Evolutionary conservation across 2,113 vertebrate genomes (phyloP).

Genomic region (Steatornis caripensis): DNA sequence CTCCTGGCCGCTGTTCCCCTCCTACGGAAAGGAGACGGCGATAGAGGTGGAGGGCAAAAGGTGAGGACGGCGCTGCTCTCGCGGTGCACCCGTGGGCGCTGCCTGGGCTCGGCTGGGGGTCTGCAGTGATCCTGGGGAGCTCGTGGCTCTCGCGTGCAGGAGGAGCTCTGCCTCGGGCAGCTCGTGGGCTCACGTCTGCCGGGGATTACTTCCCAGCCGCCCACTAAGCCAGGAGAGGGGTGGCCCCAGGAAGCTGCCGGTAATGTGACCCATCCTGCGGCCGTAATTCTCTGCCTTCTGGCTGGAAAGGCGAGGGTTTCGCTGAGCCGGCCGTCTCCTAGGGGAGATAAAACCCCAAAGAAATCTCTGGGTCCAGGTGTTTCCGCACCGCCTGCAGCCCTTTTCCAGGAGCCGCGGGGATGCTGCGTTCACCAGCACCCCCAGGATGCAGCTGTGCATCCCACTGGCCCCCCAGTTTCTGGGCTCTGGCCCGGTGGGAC

Average conservation of each 20-base stretch:
- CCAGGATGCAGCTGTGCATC: not conserved
- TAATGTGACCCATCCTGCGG: not conserved
- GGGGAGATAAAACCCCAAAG: not conserved
- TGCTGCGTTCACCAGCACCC: not conserved
- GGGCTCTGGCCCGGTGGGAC: not conserved
- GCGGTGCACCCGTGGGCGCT: not conserved
- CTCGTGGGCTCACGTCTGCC: not conserved
- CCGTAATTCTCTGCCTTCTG: not conserved
- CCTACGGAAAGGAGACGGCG: rapidly evolving
- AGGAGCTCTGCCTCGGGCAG: not conserved
- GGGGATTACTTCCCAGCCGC: not conserved
- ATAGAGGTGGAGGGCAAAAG: not conserved
- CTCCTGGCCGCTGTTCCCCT: not conserved
- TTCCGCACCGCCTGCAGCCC: not conserved
- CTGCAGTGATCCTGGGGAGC: not conserved
- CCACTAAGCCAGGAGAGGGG: not conserved
- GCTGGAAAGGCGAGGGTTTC: not conserved
- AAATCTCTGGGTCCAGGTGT: not conserved
- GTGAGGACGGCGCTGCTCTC: rapidly evolving
- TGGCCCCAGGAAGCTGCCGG: rapidly evolving
- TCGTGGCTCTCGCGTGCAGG: rapidly evolving
- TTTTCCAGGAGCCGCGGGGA: not conserved
- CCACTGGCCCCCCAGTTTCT: not conserved
- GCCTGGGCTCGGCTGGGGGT: rapidly evolving
- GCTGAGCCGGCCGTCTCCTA: not conserved